Evolutionary conservation across 2,797 vertebrate genomes (phyloP), one percentile per base, ranked within the genome.

Genomic region (Protosalanx chinensis): DNA sequence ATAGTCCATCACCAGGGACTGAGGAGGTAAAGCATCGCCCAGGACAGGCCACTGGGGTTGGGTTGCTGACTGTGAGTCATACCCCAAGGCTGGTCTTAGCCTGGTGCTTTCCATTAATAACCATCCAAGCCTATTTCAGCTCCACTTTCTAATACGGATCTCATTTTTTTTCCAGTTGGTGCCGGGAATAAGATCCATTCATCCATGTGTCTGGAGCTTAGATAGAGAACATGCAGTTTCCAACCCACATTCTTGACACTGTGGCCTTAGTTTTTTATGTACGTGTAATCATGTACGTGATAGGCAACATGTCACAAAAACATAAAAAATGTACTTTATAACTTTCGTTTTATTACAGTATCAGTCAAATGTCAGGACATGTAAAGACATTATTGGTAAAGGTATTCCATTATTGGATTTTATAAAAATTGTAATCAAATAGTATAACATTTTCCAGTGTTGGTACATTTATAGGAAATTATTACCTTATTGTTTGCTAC

Each of bases 71-170:
- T 79, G 75, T 90, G 89, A 92, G 82, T 91, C 89, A 91, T 89
- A 77, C 79, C 78, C 83, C 6, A 20, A 78, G 70, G 81, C 76
- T 81, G 76, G 78, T 81, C 80, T 81, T 71, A 71, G 82, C 76
- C 76, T 76, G 80, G 75, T 81, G 83, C 71, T 82, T 89, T 90
- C 86, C 84, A 90, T 90, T 88, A 88, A 90, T 91, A 91, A 82
- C 84, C 81, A 83, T 76, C 74, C 61, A 74, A 82, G 81, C 73
- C 79, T 77, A 71, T 81, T 68, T 85, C 78, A 87, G 84, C 74
- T 78, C 57, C 64, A 33, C 70, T 83, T 82, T 84, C 78, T 81
- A 82, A 85, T 81, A 83, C 82, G 20, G 10, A 4, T 76, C 85
- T 77, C 76, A 82, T 73, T 77, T 77, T 77, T 86, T 72, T 78